Conservation (phyloP, 2,888 invertebrate genomes). For the Euspilapteryx auroguttella region DNA sequence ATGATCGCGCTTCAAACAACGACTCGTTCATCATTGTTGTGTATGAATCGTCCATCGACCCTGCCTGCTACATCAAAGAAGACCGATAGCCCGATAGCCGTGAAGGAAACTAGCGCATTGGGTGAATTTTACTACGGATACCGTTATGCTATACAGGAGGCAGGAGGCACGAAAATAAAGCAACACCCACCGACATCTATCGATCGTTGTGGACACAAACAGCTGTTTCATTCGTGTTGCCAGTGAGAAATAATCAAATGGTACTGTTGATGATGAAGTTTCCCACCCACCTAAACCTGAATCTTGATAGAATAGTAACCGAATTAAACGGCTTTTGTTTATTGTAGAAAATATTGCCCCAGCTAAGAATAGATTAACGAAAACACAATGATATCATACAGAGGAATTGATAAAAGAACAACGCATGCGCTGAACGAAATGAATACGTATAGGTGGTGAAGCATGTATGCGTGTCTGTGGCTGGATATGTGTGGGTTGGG, state of each 20-base stretch:
- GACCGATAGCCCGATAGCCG: conserved; percentile 28
- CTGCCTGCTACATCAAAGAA: conserved; percentile 29
- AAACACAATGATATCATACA: too few relatives aligned
- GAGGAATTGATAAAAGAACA: too few relatives aligned
- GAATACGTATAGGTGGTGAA: too few relatives aligned
- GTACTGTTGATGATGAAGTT: too few relatives aligned
- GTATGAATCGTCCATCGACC: conserved; percentile 32
- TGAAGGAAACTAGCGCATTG: conserved; percentile 30
- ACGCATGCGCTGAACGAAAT: too few relatives aligned
- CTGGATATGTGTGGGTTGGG: conserved; percentile 15
- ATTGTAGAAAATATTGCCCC: too few relatives aligned
- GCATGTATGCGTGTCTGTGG: too few relatives aligned
- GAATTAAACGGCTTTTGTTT: too few relatives aligned
- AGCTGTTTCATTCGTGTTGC: conserved; percentile 40
- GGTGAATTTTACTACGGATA: conserved; percentile 50
- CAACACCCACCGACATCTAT: conserved; percentile 58
- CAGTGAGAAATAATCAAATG: conserved; percentile 12
- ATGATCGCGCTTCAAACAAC: conserved; percentile 11
- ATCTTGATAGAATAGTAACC: too few relatives aligned
- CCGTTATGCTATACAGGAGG: conserved; percentile 25
- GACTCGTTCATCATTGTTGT: conserved; percentile 19
- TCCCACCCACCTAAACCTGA: too few relatives aligned
- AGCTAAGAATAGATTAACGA: too few relatives aligned
- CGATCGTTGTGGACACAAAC: conserved; percentile 43
- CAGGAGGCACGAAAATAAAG: conserved; percentile 55